Base-by-base conservation (phyloP, 2,797 vertebrate species). In the Stomatorhinus walkeri region DNA sequence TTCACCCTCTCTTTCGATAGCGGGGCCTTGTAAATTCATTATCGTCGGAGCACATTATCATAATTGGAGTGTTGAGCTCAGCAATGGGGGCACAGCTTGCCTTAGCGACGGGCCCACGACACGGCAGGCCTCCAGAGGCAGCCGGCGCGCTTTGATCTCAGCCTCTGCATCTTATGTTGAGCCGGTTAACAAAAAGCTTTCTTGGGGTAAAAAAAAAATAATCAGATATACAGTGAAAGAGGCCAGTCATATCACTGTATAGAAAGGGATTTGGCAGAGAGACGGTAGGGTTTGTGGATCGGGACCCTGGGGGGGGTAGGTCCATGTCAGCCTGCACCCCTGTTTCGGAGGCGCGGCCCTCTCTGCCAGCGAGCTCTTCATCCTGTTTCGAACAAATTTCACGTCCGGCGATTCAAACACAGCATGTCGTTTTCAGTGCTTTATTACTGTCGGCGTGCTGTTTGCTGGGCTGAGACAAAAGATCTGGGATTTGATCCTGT, bases 31-130 rank as follows among this genome's bases (percentile, higher is more conserved):
- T 46, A 83, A 64, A 84, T 48, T 54, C 88, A 88, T 88, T 88
- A 61, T 83, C 79, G 54, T 48, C 32, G 24, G 76, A 59, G 88
- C 32, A 10, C 76, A 88, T 88, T 88, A 88, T 64, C 87, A 87
- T 87, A 87, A 87, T 87, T 87, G 87, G 52, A 83, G 46, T 88
- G 52, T 48, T 88, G 49, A 84, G 88, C 76, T 54, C 79, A 14
- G 76, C 76, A 49, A 10, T 32, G 51, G 81, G 88, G 52, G 59
- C 2, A 32, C 64, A 48, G 76, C 54, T 19, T 87, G 86, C 61
- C 46, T 24, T 56, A 64, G 40, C 32, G 40, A 87, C 28, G 59
- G 59, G 61, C n/a, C 43, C 19, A 4, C 19, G 61, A 36, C 87
- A 64, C 12, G 51, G 12, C 87, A 24, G 56, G 40, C 32, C 87